Evolutionary conservation across 2,113 vertebrate species (phyloP).

Genomic region (Mohoua ochrocephala): DNA sequence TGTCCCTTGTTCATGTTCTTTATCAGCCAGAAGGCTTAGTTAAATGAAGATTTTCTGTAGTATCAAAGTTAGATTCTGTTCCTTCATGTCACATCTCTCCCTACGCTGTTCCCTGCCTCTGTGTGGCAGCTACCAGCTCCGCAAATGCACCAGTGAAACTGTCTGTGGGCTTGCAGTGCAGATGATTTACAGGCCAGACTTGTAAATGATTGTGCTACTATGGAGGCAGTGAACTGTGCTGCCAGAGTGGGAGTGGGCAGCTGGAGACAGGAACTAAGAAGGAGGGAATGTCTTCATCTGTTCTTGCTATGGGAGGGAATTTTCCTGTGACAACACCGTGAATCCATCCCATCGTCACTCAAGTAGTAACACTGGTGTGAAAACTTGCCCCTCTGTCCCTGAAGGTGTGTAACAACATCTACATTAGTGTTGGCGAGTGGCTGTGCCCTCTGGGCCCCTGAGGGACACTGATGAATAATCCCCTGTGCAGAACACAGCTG

Average conservation of each 20-base stretch:
- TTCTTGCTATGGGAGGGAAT: neutral
- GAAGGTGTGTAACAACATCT: neutral
- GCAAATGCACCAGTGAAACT: neutral
- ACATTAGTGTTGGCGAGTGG: neutral
- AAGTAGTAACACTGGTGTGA: neutral
- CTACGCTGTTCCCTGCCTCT: accelerated
- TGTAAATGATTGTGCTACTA: neutral
- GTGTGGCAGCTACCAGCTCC: neutral
- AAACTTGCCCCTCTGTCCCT: neutral
- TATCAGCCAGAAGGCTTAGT: neutral
- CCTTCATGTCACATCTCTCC: neutral
- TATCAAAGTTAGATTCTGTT: neutral
- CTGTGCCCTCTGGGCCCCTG: neutral
- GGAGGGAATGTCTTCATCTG: neutral
- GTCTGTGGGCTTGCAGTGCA: neutral
- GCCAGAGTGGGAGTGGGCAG: neutral
- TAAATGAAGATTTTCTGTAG: neutral
- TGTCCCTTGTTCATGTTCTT: neutral
- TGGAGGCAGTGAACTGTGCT: neutral
- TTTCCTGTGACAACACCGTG: neutral
- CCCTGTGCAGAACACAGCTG: neutral
- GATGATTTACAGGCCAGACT: neutral
- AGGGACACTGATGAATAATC: neutral
- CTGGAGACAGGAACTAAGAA: neutral
- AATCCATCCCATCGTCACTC: neutral